Evolutionary conservation across 2,888 invertebrate species (phyloP).

Genomic region (Latheticus oryzae): DNA sequence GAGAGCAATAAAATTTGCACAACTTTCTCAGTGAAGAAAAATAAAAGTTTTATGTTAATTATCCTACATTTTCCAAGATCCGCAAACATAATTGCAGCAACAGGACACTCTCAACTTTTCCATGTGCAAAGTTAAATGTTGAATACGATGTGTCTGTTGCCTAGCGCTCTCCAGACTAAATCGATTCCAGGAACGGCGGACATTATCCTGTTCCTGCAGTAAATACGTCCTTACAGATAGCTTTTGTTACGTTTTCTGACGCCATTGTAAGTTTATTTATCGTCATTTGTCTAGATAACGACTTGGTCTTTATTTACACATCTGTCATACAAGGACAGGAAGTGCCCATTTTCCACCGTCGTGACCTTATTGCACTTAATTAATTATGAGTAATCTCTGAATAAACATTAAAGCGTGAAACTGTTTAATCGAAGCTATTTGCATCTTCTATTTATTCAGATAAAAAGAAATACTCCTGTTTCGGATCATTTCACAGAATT

Average conservation of each 20-base stretch:
- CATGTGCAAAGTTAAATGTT: conserved; percentile 29
- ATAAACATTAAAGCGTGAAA: conserved; percentile 25
- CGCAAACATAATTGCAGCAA: too few relatives aligned
- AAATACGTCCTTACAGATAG: conserved; percentile 25
- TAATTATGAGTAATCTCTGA: conserved; percentile 17
- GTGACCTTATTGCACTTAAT: conserved; percentile 18
- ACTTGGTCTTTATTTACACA: conserved; percentile 11
- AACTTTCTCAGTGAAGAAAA: too few relatives aligned
- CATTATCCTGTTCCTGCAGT: conserved; percentile 35
- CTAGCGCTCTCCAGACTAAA: conserved; percentile 39
- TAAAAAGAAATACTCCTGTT: conserved; percentile 13
- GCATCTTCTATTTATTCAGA: conserved; percentile 1
- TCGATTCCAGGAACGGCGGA: conserved; percentile 33
- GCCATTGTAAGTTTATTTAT: conserved; percentile 18
- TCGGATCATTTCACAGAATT: conserved; percentile 15
- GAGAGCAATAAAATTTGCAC: too few relatives aligned
- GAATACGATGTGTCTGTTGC: conserved; percentile 29
- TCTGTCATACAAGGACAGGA: conserved; percentile 11
- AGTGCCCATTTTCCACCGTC: conserved; percentile 9
- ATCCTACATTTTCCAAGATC: too few relatives aligned
- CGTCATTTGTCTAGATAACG: conserved; percentile 18
- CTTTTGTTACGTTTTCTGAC: conserved; percentile 25
- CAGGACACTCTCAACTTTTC: conserved; percentile 21
- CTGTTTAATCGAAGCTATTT: conserved; percentile 9
- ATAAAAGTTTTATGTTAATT: too few relatives aligned